Conservation (phyloP, 2,797 vertebrate genomes). For the Macropus fuliginosus region DNA sequence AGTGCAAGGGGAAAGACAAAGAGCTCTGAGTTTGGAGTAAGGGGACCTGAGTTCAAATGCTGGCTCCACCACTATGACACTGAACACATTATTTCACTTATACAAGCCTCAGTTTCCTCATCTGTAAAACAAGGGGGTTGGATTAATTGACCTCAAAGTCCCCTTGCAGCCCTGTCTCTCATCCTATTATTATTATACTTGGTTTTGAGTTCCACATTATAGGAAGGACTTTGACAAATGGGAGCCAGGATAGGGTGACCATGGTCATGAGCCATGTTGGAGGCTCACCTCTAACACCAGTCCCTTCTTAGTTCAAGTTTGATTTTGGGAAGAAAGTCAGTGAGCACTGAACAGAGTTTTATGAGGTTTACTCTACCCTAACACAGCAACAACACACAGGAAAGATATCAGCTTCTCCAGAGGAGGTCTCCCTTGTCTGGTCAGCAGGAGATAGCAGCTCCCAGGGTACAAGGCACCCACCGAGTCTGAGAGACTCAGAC, state of each 20-base stretch:
- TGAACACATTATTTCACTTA: neutral
- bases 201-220: neutral
- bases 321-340: too few relatives aligned
- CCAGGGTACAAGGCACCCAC: too few relatives aligned
- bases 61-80: neutral
- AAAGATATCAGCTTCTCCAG: too few relatives aligned
- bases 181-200: neutral
- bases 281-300: too few relatives aligned
- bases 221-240: neutral
- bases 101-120: neutral
- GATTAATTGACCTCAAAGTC: neutral
- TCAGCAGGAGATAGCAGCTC: too few relatives aligned
- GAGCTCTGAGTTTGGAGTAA: neutral
- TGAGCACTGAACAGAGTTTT: too few relatives aligned
- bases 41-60: neutral
- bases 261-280: too few relatives aligned
- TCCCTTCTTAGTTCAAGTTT: too few relatives aligned
- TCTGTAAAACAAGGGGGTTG: neutral
- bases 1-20: neutral
- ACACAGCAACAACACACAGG: too few relatives aligned
- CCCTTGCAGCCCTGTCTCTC: neutral
- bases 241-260: neutral
- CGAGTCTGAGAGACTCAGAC: too few relatives aligned
- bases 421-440: too few relatives aligned
- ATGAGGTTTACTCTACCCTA: too few relatives aligned